These are phyloP conservation scores for Metopia argyrocephala DNA, from an alignment of 2,888 invertebrate species.

Conservation along the genomic window DNA sequence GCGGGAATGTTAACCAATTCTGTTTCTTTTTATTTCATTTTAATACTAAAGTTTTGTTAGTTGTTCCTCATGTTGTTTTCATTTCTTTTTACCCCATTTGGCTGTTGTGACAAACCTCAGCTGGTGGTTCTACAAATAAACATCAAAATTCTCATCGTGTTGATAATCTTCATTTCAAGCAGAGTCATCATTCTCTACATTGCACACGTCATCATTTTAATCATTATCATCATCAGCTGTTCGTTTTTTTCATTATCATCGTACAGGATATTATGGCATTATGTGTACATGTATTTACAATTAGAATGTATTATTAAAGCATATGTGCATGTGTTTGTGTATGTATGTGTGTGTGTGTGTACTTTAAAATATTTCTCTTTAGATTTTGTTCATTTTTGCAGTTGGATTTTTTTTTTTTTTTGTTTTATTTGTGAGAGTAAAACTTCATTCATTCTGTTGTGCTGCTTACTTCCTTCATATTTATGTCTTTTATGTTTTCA, in stretches of 20 bases:
- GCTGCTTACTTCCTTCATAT: constrained; percentile 55
- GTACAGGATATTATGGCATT: neutral
- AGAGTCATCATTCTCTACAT: constrained; percentile 32
- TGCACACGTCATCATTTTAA: constrained; percentile 13
- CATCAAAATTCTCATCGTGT: constrained; percentile 58
- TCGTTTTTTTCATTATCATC: neutral
- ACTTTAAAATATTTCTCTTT: neutral
- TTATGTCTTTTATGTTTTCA: constrained; percentile 56
- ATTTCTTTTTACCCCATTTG: neutral
- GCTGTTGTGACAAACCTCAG: constrained; percentile 44
- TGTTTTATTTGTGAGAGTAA: neutral
- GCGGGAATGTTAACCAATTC: neutral
- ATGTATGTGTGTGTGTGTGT: constrained; percentile 2
- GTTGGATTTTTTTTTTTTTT: constrained; percentile 9
- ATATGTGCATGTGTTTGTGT: neutral
- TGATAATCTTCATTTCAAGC: constrained; percentile 47
- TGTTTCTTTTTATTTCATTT: no score
- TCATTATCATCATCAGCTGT: constrained; percentile 17
- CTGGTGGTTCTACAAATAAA: constrained; percentile 55
- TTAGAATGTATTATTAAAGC: neutral
- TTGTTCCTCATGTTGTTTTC: neutral
- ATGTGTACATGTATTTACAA: neutral
- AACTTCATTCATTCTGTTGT: constrained; percentile 10
- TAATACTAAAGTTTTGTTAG: constrained; percentile 3
- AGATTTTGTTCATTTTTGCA: constrained; percentile 17